Conservation (phyloP, 2,888 invertebrate species). For the Drosophila sordidula region DNA sequence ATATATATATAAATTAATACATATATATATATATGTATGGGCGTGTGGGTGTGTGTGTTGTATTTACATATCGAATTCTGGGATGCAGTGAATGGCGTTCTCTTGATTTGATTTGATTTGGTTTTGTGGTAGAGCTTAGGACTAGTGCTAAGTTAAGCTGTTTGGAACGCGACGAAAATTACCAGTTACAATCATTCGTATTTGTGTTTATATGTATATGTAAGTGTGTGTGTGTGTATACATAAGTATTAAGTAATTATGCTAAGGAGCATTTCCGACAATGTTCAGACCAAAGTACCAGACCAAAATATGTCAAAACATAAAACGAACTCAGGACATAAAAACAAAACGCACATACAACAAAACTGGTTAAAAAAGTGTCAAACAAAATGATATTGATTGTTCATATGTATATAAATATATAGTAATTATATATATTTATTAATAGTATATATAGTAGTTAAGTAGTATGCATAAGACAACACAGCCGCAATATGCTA, state of each 20-base stretch:
- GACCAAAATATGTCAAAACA: slow-evolving; percentile 66
- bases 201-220: slow-evolving; percentile 32
- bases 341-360: slow-evolving; percentile 76
- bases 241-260: slow-evolving; percentile 69
- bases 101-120: slow-evolving; percentile 28
- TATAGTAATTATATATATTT: slow-evolving; percentile 52
- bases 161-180: slow-evolving; percentile 66
- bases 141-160: slow-evolving; percentile 74
- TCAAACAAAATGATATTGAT: slow-evolving; percentile 55
- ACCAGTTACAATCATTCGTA: slow-evolving; percentile 59
- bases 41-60: slow-evolving; percentile 27
- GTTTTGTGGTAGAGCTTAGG: slow-evolving; percentile 50
- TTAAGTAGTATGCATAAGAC: slow-evolving; percentile 75
- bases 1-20: too few relatives aligned
- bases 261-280: slow-evolving; percentile 77
- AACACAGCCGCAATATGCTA: slow-evolving; percentile 81
- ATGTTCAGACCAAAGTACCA: slow-evolving; percentile 79
- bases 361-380: slow-evolving; percentile 66
- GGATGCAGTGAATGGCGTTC: slow-evolving; percentile 53
- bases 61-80: slow-evolving; percentile 57
- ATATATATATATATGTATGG: slow-evolving; percentile 16
- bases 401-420: slow-evolving; percentile 48
- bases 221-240: slow-evolving; percentile 46
- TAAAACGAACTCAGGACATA: slow-evolving; percentile 63
- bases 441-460: slow-evolving; percentile 40